These are phyloP conservation scores for Spilarctia lutea DNA, from an alignment of 2,888 invertebrate genomes.

Conservation along the genomic window DNA sequence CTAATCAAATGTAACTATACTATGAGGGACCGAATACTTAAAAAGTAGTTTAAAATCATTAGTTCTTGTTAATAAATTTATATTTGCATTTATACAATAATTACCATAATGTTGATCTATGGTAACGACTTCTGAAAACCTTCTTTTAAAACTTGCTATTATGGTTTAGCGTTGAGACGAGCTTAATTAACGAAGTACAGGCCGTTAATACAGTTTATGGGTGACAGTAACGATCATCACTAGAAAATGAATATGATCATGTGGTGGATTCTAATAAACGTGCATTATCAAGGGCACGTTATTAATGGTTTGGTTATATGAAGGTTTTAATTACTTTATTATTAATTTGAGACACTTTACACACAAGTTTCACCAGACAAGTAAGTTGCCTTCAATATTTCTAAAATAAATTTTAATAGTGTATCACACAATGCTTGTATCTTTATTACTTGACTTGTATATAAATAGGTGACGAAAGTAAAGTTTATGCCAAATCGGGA, in stretches of 20 bases:
- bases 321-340: background rate
- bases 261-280: conserved; percentile 2
- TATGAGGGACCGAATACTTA: no score
- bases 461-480: no score
- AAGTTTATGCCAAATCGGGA: no score
- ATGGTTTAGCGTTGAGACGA: background rate
- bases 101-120: background rate
- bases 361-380: no score
- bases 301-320: background rate
- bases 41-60: background rate
- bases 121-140: background rate
- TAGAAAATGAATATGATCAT: conserved; percentile 20
- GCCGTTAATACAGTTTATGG: conserved; percentile 12
- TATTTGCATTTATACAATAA: background rate
- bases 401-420: no score
- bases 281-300: background rate
- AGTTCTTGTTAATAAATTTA: background rate
- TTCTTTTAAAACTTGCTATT: conserved; percentile 1
- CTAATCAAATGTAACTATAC: no score
- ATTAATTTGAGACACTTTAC: background rate
- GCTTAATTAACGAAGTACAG: conserved; percentile 14
- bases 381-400: no score
- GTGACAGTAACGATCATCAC: conserved; percentile 16
- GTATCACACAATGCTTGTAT: no score
- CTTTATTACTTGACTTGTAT: no score